Base-by-base conservation (phyloP, 2,797 vertebrate genomes). In the Decapterus maruadsi region DNA sequence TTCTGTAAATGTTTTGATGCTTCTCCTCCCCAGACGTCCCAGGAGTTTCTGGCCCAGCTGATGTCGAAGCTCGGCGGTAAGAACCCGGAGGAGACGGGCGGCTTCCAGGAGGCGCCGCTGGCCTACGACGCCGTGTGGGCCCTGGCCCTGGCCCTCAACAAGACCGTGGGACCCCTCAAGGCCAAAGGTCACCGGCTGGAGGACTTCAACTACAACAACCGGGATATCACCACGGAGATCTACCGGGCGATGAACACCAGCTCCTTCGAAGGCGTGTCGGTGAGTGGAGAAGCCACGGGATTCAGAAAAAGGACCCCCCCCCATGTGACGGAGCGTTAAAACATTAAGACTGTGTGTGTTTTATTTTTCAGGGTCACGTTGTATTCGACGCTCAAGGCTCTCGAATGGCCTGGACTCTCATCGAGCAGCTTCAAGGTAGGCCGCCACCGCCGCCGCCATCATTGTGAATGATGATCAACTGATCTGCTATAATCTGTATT, bases 51-150 rank as follows among this genome's bases (percentile, higher is more conserved):
- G 8, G 94, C 94, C n/a, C 96, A 96, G 92, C 92, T 98, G 78
- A 96, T 96, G 93, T 96, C 95, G 19, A 91, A 96, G 26, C 85
- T 98, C 11, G 96, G 96, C 0, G 96, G 96, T 0, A 96, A 96
- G 83, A 95, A 96, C 77, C 95, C 97, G 0, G 97, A 98, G 86
- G 97, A 97, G 88, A 98, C 97, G 0, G 97, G 97, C 0, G 97
- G 97, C 0, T 97, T 97, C 80, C 97, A 98, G 91, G 97, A 98
- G 87, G 97, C 97, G 0, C 97, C 97, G 0, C 84, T 98, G 83
- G 97, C 97, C 17, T 98, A 98, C 0, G 97, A 98, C 0, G 97
- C 97, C 7, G 96, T 98, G 71, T 98, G 97, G 97, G 97, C 97
- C 0, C 82, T 98, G 66, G 97, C 97, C 0, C 64, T 98, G 87